phyloP scores from a whole-genome alignment of 2,888 invertebrate species.

The Macrosoma leucophasiata region DNA sequence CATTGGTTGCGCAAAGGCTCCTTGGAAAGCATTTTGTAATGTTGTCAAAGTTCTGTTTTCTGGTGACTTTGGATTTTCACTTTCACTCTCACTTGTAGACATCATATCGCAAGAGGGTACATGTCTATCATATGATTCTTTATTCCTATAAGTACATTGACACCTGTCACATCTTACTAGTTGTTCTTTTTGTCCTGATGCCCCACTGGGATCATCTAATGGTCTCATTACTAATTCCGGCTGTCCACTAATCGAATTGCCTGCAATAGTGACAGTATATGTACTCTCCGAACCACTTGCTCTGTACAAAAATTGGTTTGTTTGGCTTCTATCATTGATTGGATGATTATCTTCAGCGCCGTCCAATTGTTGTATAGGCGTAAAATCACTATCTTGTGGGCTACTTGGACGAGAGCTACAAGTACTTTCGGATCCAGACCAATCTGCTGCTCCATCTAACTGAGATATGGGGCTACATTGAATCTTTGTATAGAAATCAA shows the following conservation, averaged over 20 bases:
- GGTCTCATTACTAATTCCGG: slow-evolving; percentile 65
- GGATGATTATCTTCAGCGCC: slow-evolving; percentile 79
- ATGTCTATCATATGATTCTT: slow-evolving; percentile 87
- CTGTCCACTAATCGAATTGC: slow-evolving; percentile 67
- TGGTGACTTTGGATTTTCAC: slow-evolving; percentile 78
- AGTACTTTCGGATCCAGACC: slow-evolving; percentile 75
- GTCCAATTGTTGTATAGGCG: slow-evolving; percentile 79
- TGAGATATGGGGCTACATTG: slow-evolving; percentile 79
- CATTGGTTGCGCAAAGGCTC: slow-evolving; percentile 69
- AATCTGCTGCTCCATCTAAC: slow-evolving; percentile 81
- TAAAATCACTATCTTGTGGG: slow-evolving; percentile 54
- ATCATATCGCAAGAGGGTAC: slow-evolving; percentile 85
- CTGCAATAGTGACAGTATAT: slow-evolving; percentile 69
- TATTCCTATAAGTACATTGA: slow-evolving; percentile 89
- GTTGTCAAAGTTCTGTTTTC: slow-evolving; percentile 70
- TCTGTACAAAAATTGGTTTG: slow-evolving; percentile 63
- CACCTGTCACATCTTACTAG: slow-evolving; percentile 92
- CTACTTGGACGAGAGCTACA: slow-evolving; percentile 65
- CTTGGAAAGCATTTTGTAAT: slow-evolving; percentile 68
- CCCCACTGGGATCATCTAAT: slow-evolving; percentile 51
- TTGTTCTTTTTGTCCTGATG: slow-evolving; percentile 75
- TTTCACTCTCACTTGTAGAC: slow-evolving; percentile 88
- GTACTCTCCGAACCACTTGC: slow-evolving; percentile 66
- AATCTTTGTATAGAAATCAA: slow-evolving; percentile 72
- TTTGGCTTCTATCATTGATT: slow-evolving; percentile 53